phyloP scores from a whole-genome alignment of 2,797 vertebrate genomes.

The Mormyrus hasselquistii region DNA sequence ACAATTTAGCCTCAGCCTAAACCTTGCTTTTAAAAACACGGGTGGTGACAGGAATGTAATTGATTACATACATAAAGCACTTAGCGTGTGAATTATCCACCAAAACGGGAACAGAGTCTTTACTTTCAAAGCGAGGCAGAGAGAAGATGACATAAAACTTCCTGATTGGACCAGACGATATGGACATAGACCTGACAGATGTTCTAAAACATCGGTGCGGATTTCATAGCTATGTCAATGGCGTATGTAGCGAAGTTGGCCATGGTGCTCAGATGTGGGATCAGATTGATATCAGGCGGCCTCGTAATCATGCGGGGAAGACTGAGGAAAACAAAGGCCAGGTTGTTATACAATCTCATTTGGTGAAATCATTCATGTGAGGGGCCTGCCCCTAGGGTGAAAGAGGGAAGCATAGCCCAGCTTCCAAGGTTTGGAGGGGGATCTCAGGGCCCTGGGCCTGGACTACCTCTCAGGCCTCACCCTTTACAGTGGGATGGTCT shows the following conservation, averaged over 20 bases:
- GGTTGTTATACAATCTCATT: neutral
- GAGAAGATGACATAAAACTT: neutral
- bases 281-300: neutral
- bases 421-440: slow-evolving; percentile 23
- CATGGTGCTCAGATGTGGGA: neutral
- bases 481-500: neutral
- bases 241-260: neutral
- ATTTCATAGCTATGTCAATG: neutral
- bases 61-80: neutral
- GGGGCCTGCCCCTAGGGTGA: neutral
- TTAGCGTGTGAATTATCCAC: neutral
- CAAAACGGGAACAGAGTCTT: neutral
- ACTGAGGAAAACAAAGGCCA: neutral
- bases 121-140: neutral
- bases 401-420: neutral
- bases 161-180: neutral
- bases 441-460: slow-evolving; percentile 39
- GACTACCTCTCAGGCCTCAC: neutral
- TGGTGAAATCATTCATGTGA: neutral
- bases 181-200: neutral
- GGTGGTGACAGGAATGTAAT: neutral
- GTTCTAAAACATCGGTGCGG: neutral
- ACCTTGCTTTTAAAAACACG: neutral
- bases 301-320: neutral
- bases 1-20: neutral